phyloP scores from a whole-genome alignment of 1,140 invertebrate genomes.

The Drosophila dunni region DNA sequence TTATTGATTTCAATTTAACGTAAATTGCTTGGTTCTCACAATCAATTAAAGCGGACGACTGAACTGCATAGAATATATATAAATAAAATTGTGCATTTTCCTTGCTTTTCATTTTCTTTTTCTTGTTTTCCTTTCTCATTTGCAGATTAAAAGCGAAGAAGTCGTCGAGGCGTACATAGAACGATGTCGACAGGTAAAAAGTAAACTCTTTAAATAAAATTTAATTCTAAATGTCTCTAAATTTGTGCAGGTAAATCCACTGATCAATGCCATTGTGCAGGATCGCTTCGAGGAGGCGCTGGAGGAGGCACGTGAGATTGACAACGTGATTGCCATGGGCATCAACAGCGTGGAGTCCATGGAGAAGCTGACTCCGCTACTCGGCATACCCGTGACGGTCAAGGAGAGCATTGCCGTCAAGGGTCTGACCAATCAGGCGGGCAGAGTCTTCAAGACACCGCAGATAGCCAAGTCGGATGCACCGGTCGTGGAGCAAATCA shows the following conservation, averaged over 20 bases:
- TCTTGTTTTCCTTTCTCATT: conserved; percentile 18
- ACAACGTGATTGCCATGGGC: conserved; percentile 84
- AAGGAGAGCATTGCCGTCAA: conserved; percentile 89
- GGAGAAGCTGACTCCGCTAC: conserved; percentile 86
- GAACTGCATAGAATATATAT: too few species aligned
- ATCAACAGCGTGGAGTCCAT: conserved; percentile 85
- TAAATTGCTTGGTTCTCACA: conserved; percentile 63
- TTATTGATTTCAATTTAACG: conserved; percentile 79
- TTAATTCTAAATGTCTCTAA: not conserved
- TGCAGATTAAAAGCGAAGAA: conserved; percentile 86
- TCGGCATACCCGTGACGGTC: conserved; percentile 89
- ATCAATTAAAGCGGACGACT: conserved; percentile 33
- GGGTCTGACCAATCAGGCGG: conserved; percentile 87
- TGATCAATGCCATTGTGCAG: conserved; percentile 90
- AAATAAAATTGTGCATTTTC: too few species aligned
- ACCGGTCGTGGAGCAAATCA: conserved; percentile 88
- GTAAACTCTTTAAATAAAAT: not conserved
- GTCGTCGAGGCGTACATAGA: conserved; percentile 88
- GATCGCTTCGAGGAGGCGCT: conserved; percentile 88
- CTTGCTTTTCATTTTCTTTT: too few species aligned
- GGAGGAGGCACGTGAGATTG: conserved; percentile 86
- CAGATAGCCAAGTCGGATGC: conserved; percentile 89
- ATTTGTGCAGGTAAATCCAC: conserved; percentile 87
- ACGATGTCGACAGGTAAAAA: conserved; percentile 85
- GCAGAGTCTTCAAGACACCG: conserved; percentile 85